A percentile compares a stretch with the other conserved stretches of the same genome.
Conservation (phyloP, 2,888 invertebrate genomes). For the Pristionchus japonicus region DNA sequence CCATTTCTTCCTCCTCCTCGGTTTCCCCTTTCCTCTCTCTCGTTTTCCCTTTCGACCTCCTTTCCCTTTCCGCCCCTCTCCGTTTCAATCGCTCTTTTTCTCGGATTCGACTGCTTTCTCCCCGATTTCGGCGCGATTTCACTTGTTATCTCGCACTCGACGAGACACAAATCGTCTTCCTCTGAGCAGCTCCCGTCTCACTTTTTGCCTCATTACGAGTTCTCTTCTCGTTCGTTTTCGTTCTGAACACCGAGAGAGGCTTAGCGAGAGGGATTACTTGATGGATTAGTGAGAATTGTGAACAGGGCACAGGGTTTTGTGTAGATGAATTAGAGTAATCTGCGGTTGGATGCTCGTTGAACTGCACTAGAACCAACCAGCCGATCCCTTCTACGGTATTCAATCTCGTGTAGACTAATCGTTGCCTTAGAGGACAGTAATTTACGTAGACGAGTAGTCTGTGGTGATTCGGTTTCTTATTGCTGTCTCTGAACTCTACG, state of each 20-base stretch:
- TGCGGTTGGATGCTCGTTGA: neutral
- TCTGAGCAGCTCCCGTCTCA: neutral
- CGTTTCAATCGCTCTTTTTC: neutral
- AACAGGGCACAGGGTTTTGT: neutral
- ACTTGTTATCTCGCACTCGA: conserved; percentile 32
- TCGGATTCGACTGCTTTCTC: neutral
- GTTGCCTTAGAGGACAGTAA: no score
- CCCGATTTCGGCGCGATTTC: conserved; percentile 19
- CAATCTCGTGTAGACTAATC: no score
- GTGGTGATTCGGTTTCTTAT: no score
- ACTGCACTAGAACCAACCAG: no score
- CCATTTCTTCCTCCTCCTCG: neutral
- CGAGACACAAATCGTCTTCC: neutral
- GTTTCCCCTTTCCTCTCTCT: neutral
- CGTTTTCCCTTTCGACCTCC: neutral
- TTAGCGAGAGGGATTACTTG: neutral
- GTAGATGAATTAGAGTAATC: neutral
- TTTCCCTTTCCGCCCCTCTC: neutral
- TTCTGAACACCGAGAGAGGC: conserved; percentile 27
- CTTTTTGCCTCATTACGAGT: neutral
- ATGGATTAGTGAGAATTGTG: neutral
- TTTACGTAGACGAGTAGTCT: neutral
- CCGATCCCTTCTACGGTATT: no score
- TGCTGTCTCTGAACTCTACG: no score
- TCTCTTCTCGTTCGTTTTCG: neutral